These are phyloP conservation scores for Melanostoma mellinum DNA, from an alignment of 2,888 invertebrate genomes.

Conservation along the genomic window DNA sequence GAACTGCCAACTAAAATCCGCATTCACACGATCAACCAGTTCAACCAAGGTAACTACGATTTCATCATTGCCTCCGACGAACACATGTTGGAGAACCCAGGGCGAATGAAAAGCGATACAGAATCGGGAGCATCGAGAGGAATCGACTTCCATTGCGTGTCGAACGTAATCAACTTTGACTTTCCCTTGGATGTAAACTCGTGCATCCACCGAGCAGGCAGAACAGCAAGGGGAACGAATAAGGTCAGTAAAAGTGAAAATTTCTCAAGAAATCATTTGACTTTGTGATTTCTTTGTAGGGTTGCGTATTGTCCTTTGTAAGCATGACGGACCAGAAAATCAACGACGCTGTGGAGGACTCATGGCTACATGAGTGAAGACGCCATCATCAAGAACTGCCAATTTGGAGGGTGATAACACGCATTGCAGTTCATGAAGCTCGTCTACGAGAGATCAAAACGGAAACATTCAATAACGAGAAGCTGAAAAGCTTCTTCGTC, in stretches of 20 bases:
- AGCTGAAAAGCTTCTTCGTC: slow-evolving; percentile 95
- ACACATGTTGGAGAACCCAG: too few relatives aligned
- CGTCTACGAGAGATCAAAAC: slow-evolving; percentile 96
- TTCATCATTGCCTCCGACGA: slow-evolving; percentile 84
- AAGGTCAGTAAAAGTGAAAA: slow-evolving; percentile 82
- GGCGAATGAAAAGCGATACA: too few relatives aligned
- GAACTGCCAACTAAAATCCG: slow-evolving; percentile 79
- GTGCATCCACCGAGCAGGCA: too few relatives aligned
- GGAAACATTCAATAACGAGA: slow-evolving; percentile 95
- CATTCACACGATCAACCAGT: slow-evolving; percentile 97
- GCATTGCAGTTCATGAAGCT: slow-evolving; percentile 96
- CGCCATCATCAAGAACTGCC: slow-evolving; percentile 90
- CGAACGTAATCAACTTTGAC: too few relatives aligned
- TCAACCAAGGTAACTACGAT: slow-evolving; percentile 95
- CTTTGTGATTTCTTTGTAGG: slow-evolving; percentile 9
- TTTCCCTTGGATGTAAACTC: too few relatives aligned
- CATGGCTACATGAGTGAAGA: slow-evolving; percentile 85
- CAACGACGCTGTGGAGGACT: slow-evolving; percentile 90
- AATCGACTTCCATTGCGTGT: too few relatives aligned
- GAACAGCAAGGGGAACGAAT: slow-evolving; percentile 88
- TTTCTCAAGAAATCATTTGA: background rate
- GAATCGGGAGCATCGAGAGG: too few relatives aligned
- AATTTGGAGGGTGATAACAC: slow-evolving; percentile 97
- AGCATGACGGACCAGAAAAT: slow-evolving; percentile 89
- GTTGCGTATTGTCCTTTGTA: slow-evolving; percentile 91